Evolutionary conservation across 2,113 vertebrate genomes (phyloP), one percentile per base, ranked within the genome.

Genomic region (Chaetodon auriga): DNA sequence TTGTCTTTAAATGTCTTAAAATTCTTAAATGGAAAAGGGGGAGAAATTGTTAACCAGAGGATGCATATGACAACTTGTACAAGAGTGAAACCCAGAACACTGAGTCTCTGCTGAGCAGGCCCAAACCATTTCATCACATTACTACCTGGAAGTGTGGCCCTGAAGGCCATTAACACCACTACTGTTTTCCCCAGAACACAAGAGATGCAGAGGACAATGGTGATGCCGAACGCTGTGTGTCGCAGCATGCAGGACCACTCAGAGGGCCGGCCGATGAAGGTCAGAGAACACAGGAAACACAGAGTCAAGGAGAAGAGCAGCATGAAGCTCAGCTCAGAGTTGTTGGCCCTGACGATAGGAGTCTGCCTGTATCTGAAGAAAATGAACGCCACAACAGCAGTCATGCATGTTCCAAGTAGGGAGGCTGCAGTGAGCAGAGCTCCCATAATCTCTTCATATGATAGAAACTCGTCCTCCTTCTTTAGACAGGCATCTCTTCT

Each of bases 51-150:
- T 51, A 95, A 83, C 93, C 93, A 95, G 38, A 94, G 63, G 7
- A 92, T 51, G 68, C 94, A 95, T 35, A 95, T 95, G 14, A 93
- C 1, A 0, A 93, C 87, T 74, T 95, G 95, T 46, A 95, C 84
- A 1, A 94, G 61, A 64, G 95, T 95, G 58, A 94, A 93, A 19
- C 14, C 70, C 68, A 95, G 53, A 61, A 95, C 94, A 71, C 84
- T 91, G 65, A 94, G 64, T 87, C 82, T 93, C 81, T 95, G 94
- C 68, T 94, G 92, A 38, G 53, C 7, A 69, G 91, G 92, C 1
- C 93, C 92, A 74, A 95, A 95, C 89, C 88, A 92, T 82, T 93
- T 94, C 83, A 91, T 93, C 19, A 88, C 48, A 81, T 93, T 82
- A 79, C 74, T 92, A 6, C 89, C 87, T 58, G 92, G 93, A 66